Conservation (phyloP, 1,140 invertebrate genomes). For the Zaprionus inermis region DNA sequence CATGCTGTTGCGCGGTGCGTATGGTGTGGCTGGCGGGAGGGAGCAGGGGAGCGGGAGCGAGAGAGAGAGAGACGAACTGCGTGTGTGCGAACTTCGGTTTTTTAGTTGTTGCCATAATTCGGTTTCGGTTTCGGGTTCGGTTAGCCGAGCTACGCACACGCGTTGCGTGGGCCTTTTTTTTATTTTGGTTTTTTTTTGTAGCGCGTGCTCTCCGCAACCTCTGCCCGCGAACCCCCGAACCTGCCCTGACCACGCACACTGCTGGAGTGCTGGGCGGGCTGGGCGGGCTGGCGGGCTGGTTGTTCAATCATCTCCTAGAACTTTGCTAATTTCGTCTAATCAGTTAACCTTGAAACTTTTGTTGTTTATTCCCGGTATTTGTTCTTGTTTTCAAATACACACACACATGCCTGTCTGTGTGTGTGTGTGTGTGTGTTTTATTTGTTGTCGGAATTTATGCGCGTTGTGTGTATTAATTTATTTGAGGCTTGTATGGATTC, state of each 20-base stretch:
- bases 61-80: no score
- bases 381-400: constrained; percentile 55
- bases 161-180: no score
- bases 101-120: not conserved
- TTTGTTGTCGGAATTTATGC: constrained; percentile 57
- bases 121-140: constrained; percentile 14
- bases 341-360: constrained; percentile 80
- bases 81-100: not conserved
- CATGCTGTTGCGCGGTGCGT: no score
- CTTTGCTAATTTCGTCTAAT: constrained; percentile 82
- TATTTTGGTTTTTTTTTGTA: constrained; percentile 74
- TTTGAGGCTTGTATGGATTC: constrained; percentile 76
- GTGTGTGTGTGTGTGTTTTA: constrained; percentile 47
- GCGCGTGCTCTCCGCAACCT: constrained; percentile 69
- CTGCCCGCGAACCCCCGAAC: not conserved
- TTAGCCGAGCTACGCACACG: constrained; percentile 37
- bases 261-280: no score
- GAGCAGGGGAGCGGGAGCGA: no score
- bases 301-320: constrained; percentile 73
- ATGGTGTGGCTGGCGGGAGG: no score
- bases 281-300: no score
- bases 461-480: constrained; percentile 71
- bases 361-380: constrained; percentile 60
- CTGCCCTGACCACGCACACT: not conserved
- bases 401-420: constrained; percentile 23